Percentiles rank a stretch among this genome's conserved stretches.
phyloP scores from a whole-genome alignment of 1,140 invertebrate species.

The Amyelois transitella region DNA sequence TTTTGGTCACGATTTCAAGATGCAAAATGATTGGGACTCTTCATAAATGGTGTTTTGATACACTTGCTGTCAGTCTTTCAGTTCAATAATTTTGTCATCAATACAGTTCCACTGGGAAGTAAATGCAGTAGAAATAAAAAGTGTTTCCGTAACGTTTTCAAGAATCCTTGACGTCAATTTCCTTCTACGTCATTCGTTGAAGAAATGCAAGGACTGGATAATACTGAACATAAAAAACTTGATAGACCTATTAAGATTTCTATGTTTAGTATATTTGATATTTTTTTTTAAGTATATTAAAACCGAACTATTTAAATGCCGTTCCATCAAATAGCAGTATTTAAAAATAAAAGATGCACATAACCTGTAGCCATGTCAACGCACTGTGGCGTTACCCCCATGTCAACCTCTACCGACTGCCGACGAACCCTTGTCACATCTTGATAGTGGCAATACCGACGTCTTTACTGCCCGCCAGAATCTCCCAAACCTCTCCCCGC shows the following conservation, averaged over 20 bases:
- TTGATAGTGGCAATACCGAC: constrained; percentile 32
- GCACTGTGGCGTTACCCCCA: constrained; percentile 9
- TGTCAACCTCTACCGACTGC: constrained; percentile 16
- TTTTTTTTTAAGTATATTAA: too few species aligned
- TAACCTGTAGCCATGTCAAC: constrained; percentile 2
- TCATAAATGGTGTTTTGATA: constrained; percentile 9
- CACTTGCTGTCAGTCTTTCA: too few species aligned
- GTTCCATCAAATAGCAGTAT: neutral
- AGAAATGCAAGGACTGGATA: neutral
- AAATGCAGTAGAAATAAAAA: too few species aligned
- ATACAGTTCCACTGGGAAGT: too few species aligned
- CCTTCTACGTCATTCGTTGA: neutral
- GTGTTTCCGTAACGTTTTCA: too few species aligned
- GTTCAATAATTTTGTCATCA: too few species aligned
- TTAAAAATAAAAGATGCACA: neutral
- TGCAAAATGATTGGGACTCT: neutral
- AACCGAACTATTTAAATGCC: too few species aligned
- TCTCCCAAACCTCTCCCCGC: constrained; percentile 21
- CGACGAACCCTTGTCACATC: constrained; percentile 27
- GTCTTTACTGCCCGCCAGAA: constrained; percentile 35
- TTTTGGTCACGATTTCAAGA: constrained; percentile 23
- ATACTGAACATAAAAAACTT: too few species aligned
- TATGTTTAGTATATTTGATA: too few species aligned
- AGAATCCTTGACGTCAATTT: constrained; percentile 5
- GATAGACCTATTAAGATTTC: too few species aligned